Evolutionary conservation across 2,797 vertebrate species (phyloP).

Genomic region (Melanogrammus aeglefinus): DNA sequence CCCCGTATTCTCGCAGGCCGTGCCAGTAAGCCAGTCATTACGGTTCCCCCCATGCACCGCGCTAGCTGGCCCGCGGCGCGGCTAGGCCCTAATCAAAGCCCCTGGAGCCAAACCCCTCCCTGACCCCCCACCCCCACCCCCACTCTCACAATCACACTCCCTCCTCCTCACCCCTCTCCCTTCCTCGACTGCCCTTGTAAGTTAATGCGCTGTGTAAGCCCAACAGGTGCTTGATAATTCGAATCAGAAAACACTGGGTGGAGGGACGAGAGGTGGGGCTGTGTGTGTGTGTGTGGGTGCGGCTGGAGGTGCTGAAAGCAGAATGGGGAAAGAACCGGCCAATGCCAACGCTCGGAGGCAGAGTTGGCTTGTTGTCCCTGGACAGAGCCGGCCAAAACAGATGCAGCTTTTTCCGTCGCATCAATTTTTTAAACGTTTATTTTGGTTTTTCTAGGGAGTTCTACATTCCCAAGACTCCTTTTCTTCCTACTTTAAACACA

Average conservation of each 20-base stretch:
- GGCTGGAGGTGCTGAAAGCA: background rate
- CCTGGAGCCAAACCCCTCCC: background rate
- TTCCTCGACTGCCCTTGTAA: slow-evolving; percentile 5
- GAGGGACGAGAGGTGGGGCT: background rate
- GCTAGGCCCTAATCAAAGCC: slow-evolving; percentile 2
- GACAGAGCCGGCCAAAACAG: slow-evolving; percentile 35
- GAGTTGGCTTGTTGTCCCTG: slow-evolving; percentile 4
- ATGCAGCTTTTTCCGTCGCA: slow-evolving; percentile 40
- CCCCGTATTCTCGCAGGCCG: background rate
- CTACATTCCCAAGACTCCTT: background rate
- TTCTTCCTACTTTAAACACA: background rate
- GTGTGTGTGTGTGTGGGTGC: background rate
- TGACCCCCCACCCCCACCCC: slow-evolving; percentile 37
- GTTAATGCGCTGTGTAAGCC: slow-evolving; percentile 46
- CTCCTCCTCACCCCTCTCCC: background rate
- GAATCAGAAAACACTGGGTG: slow-evolving; percentile 19
- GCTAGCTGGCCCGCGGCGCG: background rate
- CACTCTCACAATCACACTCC: slow-evolving; percentile 35
- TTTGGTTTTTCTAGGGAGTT: background rate
- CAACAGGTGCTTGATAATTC: slow-evolving; percentile 66
- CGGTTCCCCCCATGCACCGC: background rate
- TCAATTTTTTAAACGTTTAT: background rate
- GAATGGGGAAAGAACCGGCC: background rate
- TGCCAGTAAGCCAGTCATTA: background rate
- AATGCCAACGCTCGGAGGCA: background rate